These are phyloP conservation scores for Noctua comes DNA, from an alignment of 2,888 invertebrate species.

Conservation along the genomic window DNA sequence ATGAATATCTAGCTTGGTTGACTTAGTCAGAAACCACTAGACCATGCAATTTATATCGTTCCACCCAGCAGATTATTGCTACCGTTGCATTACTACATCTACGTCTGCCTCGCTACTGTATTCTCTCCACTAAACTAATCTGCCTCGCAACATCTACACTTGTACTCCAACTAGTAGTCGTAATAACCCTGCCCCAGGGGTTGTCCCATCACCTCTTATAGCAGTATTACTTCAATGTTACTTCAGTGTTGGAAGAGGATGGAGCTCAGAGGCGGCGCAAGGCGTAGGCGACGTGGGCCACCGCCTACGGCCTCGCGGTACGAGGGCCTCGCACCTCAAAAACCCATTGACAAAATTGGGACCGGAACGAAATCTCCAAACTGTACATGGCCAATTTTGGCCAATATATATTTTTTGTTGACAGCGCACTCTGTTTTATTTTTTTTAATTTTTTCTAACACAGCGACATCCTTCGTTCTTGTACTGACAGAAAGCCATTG, in stretches of 20 bases:
- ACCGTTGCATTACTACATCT: background rate
- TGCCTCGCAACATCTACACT: constrained; percentile 36
- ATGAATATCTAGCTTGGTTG: background rate
- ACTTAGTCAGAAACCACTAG: background rate
- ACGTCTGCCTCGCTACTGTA: constrained; percentile 25
- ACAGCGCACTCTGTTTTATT: no score
- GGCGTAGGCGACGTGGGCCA: no score
- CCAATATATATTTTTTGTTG: no score
- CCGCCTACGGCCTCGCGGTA: no score
- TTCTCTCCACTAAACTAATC: constrained; percentile 32
- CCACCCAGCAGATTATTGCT: background rate
- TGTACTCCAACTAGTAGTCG: constrained; percentile 18
- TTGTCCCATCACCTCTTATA: background rate
- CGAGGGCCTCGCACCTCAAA: no score
- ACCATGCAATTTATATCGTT: background rate
- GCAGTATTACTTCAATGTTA: background rate
- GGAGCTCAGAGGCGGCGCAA: no score
- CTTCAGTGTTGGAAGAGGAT: background rate
- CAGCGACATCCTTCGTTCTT: no score
- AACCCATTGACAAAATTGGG: no score
- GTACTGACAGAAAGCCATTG: no score
- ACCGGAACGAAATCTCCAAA: no score
- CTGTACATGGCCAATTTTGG: no score
- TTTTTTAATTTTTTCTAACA: no score
- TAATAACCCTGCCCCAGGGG: constrained; percentile 12